Evolutionary conservation across 2,113 vertebrate species (phyloP).

Genomic region (Hippopotamus amphibius): DNA sequence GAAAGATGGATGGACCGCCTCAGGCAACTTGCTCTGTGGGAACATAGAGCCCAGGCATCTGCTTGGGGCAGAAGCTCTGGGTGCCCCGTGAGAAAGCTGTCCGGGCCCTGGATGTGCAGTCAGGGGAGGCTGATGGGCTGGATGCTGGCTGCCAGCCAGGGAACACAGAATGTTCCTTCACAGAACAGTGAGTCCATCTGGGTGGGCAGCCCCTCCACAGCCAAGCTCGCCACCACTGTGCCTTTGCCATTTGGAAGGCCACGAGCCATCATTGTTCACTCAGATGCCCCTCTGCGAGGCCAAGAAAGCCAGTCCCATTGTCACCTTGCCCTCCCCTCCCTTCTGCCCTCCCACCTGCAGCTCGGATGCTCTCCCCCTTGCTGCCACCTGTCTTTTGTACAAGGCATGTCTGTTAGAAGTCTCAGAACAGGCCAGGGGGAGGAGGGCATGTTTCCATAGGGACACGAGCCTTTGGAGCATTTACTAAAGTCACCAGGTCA

Average conservation of each 20-base stretch:
- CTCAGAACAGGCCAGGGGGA: not conserved
- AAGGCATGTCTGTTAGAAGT: not conserved
- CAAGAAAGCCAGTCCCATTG: fast-evolving
- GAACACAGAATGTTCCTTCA: constrained; percentile 72
- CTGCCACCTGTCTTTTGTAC: not conserved
- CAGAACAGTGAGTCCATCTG: constrained; percentile 49
- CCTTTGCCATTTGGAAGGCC: not conserved
- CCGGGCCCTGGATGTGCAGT: not conserved
- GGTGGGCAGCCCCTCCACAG: not conserved
- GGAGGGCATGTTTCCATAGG: not conserved
- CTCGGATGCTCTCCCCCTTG: not conserved
- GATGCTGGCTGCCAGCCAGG: not conserved
- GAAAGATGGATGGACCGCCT: not conserved
- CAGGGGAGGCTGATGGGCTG: constrained; percentile 23
- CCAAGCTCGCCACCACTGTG: not conserved
- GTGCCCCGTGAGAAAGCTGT: not conserved
- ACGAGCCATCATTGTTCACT: not conserved
- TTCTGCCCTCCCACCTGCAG: fast-evolving
- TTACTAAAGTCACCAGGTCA: not conserved
- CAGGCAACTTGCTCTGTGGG: not conserved
- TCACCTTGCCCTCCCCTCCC: not conserved
- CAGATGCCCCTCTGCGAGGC: not conserved
- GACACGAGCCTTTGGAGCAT: not conserved
- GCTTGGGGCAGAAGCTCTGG: not conserved
- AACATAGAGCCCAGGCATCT: constrained; percentile 19